Base-by-base conservation (phyloP, 2,888 invertebrate species). In the Frankliniella fusca region DNA sequence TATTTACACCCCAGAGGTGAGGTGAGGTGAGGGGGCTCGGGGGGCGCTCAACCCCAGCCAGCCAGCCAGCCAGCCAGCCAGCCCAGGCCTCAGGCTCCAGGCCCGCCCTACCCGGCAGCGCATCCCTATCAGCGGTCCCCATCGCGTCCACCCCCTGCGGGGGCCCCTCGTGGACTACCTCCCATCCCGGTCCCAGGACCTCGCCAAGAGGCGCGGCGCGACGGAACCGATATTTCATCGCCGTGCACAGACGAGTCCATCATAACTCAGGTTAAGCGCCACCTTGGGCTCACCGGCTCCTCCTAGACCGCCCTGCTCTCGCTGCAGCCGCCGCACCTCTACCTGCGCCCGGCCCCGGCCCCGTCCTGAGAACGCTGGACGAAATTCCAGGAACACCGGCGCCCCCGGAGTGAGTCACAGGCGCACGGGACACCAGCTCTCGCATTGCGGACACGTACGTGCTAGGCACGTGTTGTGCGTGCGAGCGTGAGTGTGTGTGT, bases 181-280 rank as follows among this genome's bases (percentile, higher is more conserved):
- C 54, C 54, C 2, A 54, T 18, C 54, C 54, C 54, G 54, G 38
- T 38, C 38, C 38, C 38, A 38, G 38, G 38, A 5, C 38, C 38
- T 38, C 38, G 38, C 38, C 38, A 38, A n/a, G 61, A 61, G 70
- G 70, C 70, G 70, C n/a, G n/a, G n/a, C n/a, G 70, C 70, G 70
- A 23, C 27, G 12, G 70, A 76, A 76, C 70, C 70, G 70, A 76
- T 76, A 76, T 27, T 76, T 76, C 70, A 76, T 76, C 70, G 70
- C 70, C 70, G 23, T 76, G 54, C 54, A 5, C 38, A 20, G 54
- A 76, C 70, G 70, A 76, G n/a, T 76, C 70, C 70, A 27, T 76
- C 70, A 76, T 76, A 76, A 76, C 70, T 76, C 70, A 76, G 70
- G 9, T 76, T 38, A 38, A 23, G 70, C 61, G 61, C 61, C 61